Conservation (phyloP, 1,140 invertebrate species). For the Brachionus rotundiformis region DNA sequence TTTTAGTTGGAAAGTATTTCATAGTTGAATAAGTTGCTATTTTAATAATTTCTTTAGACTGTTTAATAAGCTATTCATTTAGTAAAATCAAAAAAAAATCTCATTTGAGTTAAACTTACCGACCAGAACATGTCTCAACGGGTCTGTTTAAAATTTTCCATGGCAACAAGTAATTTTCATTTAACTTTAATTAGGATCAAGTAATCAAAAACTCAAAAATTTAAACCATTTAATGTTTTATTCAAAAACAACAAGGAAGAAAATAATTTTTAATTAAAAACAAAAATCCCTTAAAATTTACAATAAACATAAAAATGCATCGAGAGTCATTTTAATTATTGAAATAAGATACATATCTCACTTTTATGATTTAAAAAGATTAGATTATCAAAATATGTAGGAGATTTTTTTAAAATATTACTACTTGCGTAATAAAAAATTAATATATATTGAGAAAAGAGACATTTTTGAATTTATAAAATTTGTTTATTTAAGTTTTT, state of each 20-base stretch:
- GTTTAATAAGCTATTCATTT: neutral
- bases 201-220: neutral
- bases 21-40: neutral
- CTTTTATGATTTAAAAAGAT: neutral
- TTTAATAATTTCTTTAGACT: neutral
- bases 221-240: neutral
- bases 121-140: neutral
- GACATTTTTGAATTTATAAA: neutral
- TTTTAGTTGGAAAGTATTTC: neutral
- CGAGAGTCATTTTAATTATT: neutral
- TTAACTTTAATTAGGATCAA: neutral
- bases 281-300: neutral
- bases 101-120: neutral
- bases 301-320: neutral
- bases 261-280: neutral
- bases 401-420: too few species aligned
- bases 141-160: neutral
- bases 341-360: neutral
- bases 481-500: neutral
- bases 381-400: too few species aligned
- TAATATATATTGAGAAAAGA: too few species aligned
- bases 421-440: too few species aligned
- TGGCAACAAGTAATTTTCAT: neutral
- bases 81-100: conserved; percentile 5
- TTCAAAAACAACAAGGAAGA: neutral